phyloP scores from a whole-genome alignment of 2,113 vertebrate species.

The Gymnobelideus leadbeateri region DNA sequence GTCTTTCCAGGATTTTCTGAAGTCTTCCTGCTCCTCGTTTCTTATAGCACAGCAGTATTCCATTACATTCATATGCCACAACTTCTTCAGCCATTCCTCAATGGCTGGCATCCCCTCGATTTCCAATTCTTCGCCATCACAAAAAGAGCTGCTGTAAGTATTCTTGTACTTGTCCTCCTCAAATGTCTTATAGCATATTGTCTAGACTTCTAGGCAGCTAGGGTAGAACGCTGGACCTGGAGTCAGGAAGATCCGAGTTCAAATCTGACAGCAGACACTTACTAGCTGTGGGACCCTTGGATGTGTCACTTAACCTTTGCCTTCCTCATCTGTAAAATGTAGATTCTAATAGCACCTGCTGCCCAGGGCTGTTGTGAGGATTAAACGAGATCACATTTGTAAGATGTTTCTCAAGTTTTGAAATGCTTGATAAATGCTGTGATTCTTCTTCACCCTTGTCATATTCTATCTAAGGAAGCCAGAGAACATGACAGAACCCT shows the following conservation, averaged over 20 bases:
- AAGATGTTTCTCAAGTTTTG: background rate
- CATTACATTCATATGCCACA: too few relatives aligned
- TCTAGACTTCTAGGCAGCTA: background rate
- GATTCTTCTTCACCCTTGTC: background rate
- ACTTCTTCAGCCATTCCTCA: too few relatives aligned
- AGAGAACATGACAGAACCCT: background rate
- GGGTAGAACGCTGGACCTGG: background rate
- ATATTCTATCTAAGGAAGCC: background rate
- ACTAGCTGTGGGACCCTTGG: background rate
- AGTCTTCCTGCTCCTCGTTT: too few relatives aligned
- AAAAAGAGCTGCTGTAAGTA: too few relatives aligned
- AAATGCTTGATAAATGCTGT: background rate
- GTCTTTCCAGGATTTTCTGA: too few relatives aligned
- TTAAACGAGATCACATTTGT: background rate
- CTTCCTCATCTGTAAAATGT: background rate
- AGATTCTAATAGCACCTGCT: background rate
- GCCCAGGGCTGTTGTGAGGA: background rate
- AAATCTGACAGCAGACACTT: background rate
- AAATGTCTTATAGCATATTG: background rate
- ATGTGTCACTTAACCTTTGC: background rate
- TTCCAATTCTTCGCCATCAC: too few relatives aligned
- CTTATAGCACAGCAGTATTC: too few relatives aligned
- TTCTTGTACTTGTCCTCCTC: background rate
- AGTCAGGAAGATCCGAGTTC: background rate
- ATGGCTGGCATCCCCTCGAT: too few relatives aligned